A percentile compares a stretch with the other conserved stretches of the same genome.
These are phyloP conservation scores for Hepsetus odoe DNA, from an alignment of 2,113 vertebrate genomes.

Conservation along the genomic window DNA sequence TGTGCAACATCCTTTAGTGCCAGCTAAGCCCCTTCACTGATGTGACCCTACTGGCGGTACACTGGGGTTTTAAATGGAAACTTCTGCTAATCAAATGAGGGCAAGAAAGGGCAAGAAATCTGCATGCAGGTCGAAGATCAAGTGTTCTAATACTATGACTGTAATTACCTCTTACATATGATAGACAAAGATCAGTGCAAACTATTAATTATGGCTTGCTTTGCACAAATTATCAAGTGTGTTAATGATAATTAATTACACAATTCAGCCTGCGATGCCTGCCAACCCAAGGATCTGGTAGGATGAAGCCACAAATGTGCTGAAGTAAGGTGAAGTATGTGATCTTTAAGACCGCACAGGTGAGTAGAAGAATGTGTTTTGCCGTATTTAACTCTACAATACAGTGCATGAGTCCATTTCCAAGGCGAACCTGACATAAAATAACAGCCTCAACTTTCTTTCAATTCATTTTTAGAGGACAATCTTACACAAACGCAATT, in stretches of 20 bases:
- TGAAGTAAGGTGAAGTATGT: background rate
- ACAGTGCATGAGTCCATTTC: background rate
- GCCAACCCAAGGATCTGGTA: background rate
- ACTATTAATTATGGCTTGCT: background rate
- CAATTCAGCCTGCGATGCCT: background rate
- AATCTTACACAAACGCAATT: constrained; percentile 46
- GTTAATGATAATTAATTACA: background rate
- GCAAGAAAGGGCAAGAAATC: background rate
- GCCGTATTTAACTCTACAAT: background rate
- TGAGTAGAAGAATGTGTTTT: background rate
- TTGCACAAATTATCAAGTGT: background rate
- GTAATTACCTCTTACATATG: background rate
- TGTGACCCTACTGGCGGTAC: too few species aligned
- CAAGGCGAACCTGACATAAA: constrained; percentile 3
- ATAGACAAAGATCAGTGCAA: background rate
- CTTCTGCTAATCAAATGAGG: background rate
- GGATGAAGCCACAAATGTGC: background rate
- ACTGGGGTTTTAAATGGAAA: background rate
- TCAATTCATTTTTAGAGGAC: constrained; percentile 22
- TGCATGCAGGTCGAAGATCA: background rate
- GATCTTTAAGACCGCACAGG: background rate
- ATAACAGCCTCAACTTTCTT: constrained; percentile 21
- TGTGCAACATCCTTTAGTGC: too few species aligned
- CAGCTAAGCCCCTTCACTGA: too few species aligned
- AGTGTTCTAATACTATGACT: background rate